Evolutionary conservation across 2,888 invertebrate genomes (phyloP).

Genomic region (Micoletzkya japonica): DNA sequence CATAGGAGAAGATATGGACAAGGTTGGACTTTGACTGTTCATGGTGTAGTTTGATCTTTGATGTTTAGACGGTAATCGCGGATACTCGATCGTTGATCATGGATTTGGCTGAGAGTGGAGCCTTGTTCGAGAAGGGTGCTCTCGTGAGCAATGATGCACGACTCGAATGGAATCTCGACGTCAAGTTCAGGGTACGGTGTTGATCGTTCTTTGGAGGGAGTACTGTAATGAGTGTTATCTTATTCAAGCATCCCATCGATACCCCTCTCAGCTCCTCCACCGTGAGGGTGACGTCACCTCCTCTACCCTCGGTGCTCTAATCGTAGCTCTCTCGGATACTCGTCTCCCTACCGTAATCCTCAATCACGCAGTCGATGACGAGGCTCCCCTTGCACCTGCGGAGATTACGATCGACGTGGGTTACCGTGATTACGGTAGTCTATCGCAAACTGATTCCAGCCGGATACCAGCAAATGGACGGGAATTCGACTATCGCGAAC

Average conservation of each 20-base stretch:
- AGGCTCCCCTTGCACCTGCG: constrained; percentile 15
- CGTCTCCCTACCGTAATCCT: constrained; percentile 10
- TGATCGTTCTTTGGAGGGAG: not conserved
- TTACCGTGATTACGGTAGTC: not conserved
- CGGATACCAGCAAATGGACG: not conserved
- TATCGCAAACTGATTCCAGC: constrained; percentile 4
- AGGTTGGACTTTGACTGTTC: no score
- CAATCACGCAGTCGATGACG: constrained; percentile 12
- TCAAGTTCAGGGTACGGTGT: constrained; percentile 14
- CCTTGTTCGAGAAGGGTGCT: constrained; percentile 7
- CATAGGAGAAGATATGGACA: not conserved
- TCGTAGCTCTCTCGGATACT: constrained; percentile 20
- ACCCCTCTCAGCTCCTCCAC: constrained; percentile 20
- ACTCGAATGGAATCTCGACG: constrained; percentile 20
- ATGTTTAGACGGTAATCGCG: constrained; percentile 2
- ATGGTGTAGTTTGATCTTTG: no score
- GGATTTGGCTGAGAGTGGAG: constrained; percentile 6
- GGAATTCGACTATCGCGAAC: not conserved
- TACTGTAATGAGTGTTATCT: not conserved
- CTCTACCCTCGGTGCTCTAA: constrained; percentile 11
- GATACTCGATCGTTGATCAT: constrained; percentile 9
- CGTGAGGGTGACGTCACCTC: constrained; percentile 14
- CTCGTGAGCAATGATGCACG: constrained; percentile 10
- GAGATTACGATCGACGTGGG: constrained; percentile 23
- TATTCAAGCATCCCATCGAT: no score